Evolutionary conservation across 2,888 invertebrate genomes (phyloP).

Genomic region (Athalia cordata): DNA sequence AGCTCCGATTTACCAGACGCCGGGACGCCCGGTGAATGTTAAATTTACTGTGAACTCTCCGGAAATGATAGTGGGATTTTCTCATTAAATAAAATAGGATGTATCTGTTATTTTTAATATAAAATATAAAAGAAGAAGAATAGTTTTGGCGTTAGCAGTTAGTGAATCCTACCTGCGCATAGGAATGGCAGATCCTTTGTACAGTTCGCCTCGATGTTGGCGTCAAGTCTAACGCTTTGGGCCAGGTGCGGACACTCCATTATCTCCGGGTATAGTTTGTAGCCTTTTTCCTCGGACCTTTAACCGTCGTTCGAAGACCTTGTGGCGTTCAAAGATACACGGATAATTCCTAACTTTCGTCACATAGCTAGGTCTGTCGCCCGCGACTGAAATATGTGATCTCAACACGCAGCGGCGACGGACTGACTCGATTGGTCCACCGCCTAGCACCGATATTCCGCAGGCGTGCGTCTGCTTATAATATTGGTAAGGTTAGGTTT

Average conservation of each 20-base stretch:
- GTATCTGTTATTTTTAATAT: background rate
- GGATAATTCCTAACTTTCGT: conserved; percentile 60
- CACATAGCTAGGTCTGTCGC: conserved; percentile 61
- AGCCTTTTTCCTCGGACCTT: conserved; percentile 33
- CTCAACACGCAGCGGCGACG: conserved; percentile 57
- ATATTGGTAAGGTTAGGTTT: conserved; percentile 32
- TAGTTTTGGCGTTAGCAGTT: conserved; percentile 42
- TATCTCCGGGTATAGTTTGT: conserved; percentile 59
- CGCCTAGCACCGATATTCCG: conserved; percentile 35
- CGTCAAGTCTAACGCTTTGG: conserved; percentile 76
- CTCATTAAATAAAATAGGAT: background rate
- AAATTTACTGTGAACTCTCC: conserved; percentile 6
- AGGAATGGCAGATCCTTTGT: conserved; percentile 76
- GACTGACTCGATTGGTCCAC: conserved; percentile 54
- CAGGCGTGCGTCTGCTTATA: conserved; percentile 44
- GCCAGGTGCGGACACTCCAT: conserved; percentile 84
- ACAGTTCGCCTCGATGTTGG: conserved; percentile 66
- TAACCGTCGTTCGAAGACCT: conserved; percentile 42
- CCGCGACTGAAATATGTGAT: conserved; percentile 51
- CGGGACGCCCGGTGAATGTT: conserved; percentile 7
- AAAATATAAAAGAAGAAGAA: conserved; percentile 29
- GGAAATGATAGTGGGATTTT: background rate
- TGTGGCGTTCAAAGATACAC: conserved; percentile 53
- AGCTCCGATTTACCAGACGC: conserved; percentile 42
- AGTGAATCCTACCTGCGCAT: conserved; percentile 78